phyloP scores from a whole-genome alignment of 2,113 vertebrate species.

The Falcunculus frontatus region DNA sequence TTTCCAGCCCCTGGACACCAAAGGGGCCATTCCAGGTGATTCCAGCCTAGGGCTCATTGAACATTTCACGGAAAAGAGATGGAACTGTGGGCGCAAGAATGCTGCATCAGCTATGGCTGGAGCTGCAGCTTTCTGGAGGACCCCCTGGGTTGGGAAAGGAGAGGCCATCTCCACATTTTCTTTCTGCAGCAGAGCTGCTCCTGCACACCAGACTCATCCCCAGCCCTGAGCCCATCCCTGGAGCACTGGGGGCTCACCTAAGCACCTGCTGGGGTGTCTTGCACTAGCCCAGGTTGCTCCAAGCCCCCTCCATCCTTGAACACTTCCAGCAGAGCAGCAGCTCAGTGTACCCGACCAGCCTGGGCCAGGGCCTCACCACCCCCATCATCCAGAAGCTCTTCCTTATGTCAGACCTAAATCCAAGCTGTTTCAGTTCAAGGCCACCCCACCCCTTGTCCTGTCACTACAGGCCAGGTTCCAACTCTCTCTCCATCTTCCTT shows the following conservation, averaged over 20 bases:
- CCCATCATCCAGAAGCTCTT: neutral
- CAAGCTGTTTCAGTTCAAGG: neutral
- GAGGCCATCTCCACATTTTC: too few relatives aligned
- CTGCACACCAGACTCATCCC: neutral
- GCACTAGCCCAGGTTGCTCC: neutral
- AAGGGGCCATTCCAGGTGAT: too few relatives aligned
- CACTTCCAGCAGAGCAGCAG: neutral
- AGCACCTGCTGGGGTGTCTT: neutral
- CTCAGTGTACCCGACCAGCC: too few relatives aligned
- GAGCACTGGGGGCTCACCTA: neutral
- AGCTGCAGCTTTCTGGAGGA: too few relatives aligned
- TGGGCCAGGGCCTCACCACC: neutral
- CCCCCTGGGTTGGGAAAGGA: too few relatives aligned
- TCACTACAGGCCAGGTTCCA: neutral
- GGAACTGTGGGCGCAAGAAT: too few relatives aligned
- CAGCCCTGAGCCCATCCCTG: neutral
- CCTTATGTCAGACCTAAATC: neutral
- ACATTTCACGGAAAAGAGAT: neutral
- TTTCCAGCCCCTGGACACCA: too few relatives aligned
- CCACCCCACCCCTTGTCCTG: neutral
- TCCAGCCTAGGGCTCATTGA: too few relatives aligned
- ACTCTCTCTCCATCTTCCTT: neutral
- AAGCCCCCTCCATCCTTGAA: neutral
- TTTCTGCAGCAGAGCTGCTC: too few relatives aligned
- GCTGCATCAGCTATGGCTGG: too few relatives aligned